phyloP scores from a whole-genome alignment of 2,888 invertebrate genomes.

The Polyploca ridens region DNA sequence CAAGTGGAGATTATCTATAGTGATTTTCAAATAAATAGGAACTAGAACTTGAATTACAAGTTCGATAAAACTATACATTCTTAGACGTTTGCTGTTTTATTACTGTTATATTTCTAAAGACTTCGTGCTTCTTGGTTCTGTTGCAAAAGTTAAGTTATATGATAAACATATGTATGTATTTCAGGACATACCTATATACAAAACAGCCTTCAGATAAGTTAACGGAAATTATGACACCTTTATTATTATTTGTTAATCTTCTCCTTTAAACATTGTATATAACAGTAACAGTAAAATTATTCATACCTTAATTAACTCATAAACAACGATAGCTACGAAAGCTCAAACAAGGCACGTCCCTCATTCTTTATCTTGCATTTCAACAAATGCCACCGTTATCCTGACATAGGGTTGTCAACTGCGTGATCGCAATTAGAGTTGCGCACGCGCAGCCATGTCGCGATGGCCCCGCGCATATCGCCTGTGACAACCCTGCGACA shows the following conservation, averaged over 20 bases:
- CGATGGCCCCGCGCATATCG: constrained; percentile 29
- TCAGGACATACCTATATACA: too few relatives aligned
- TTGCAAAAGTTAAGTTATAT: too few relatives aligned
- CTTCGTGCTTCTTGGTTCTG: too few relatives aligned
- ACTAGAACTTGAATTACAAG: too few relatives aligned
- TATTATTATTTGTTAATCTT: too few relatives aligned
- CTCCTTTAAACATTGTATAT: neutral
- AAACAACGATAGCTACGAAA: constrained; percentile 31
- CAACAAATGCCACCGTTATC: constrained; percentile 57
- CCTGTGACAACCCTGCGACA: constrained; percentile 35
- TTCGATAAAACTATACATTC: neutral
- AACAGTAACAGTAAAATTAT: constrained; percentile 2
- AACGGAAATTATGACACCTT: too few relatives aligned
- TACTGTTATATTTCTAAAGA: too few relatives aligned
- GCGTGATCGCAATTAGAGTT: constrained; percentile 57
- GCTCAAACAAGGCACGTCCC: constrained; percentile 35
- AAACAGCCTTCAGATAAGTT: too few relatives aligned
- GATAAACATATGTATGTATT: too few relatives aligned
- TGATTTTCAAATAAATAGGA: neutral
- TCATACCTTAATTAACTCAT: constrained; percentile 20
- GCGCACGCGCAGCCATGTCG: constrained; percentile 51
- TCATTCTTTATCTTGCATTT: constrained; percentile 38
- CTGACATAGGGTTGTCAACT: constrained; percentile 49
- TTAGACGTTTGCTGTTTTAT: too few relatives aligned
- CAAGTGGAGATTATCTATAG: neutral